A percentile compares a stretch with the other conserved stretches of the same genome.
These are phyloP conservation scores for Apamea crenata DNA, from an alignment of 2,888 invertebrate genomes.

Conservation along the genomic window DNA sequence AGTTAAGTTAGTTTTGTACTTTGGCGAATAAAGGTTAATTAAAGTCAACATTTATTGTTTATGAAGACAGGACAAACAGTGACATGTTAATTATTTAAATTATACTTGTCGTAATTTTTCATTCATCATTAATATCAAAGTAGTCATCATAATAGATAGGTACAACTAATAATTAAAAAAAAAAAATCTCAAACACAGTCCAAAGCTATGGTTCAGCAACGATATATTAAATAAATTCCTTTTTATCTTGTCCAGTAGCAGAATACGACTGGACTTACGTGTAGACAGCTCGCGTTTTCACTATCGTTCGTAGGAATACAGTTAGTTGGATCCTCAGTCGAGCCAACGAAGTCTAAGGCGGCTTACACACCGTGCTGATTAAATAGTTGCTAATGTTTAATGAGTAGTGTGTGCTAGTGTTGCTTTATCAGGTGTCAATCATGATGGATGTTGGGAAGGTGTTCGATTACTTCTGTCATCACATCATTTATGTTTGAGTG, in stretches of 20 bases:
- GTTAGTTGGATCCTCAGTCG: constrained; percentile 59
- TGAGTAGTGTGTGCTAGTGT: not conserved
- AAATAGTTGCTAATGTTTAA: not conserved
- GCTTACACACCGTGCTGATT: constrained; percentile 37
- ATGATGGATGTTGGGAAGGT: not conserved
- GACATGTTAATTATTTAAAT: not conserved
- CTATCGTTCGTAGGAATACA: constrained; percentile 66
- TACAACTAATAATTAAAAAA: not conserved
- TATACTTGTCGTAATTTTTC: not conserved
- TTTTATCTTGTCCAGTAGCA: constrained; percentile 57
- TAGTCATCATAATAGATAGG: not conserved
- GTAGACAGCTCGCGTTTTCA: constrained; percentile 61
- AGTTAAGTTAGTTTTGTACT: not conserved
- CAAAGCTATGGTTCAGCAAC: not conserved
- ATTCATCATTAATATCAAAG: not conserved
- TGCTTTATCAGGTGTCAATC: constrained; percentile 32
- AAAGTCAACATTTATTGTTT: not conserved
- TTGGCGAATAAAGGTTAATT: not conserved
- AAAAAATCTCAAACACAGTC: not conserved
- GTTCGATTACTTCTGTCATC: constrained; percentile 37
- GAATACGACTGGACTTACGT: constrained; percentile 49
- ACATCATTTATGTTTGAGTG: constrained; percentile 8
- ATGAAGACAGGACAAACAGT: not conserved
- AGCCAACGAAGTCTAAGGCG: constrained; percentile 46
- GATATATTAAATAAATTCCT: constrained; percentile 30